Percentiles rank a stretch among this genome's conserved stretches.
Evolutionary conservation across 2,797 vertebrate genomes (phyloP).

Genomic region (Salmo trutta): DNA sequence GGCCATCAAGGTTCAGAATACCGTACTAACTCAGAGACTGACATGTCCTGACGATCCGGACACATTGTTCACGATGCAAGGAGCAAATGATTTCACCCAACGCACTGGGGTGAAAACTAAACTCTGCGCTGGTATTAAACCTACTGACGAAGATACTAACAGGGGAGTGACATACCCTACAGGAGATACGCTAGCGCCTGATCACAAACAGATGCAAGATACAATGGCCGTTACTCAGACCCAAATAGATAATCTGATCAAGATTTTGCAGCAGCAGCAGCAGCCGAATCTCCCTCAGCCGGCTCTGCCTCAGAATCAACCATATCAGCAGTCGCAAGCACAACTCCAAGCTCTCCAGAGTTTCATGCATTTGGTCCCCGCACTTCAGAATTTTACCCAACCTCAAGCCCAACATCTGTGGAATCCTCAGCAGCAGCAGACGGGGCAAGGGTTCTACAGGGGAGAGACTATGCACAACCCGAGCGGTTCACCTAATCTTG

Average conservation of each 20-base stretch:
- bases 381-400: background rate
- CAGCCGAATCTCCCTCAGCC: background rate
- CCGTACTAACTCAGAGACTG: conserved; percentile 13
- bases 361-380: background rate
- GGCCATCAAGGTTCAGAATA: conserved; percentile 23
- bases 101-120: background rate
- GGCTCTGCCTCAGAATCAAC: background rate
- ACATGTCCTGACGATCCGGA: conserved; percentile 1
- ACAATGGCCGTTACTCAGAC: background rate
- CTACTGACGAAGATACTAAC: background rate
- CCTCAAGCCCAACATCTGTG: background rate
- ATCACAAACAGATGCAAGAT: background rate
- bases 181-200: background rate
- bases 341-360: background rate
- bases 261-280: background rate
- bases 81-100: background rate
- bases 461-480: background rate
- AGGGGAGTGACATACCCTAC: background rate
- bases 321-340: background rate
- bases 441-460: background rate
- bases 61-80: background rate
- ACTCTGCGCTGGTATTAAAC: background rate
- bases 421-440: background rate
- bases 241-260: background rate
- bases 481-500: background rate